Evolutionary conservation across 1,140 invertebrate species (phyloP).

Genomic region (Drosophila melanogaster): DNA sequence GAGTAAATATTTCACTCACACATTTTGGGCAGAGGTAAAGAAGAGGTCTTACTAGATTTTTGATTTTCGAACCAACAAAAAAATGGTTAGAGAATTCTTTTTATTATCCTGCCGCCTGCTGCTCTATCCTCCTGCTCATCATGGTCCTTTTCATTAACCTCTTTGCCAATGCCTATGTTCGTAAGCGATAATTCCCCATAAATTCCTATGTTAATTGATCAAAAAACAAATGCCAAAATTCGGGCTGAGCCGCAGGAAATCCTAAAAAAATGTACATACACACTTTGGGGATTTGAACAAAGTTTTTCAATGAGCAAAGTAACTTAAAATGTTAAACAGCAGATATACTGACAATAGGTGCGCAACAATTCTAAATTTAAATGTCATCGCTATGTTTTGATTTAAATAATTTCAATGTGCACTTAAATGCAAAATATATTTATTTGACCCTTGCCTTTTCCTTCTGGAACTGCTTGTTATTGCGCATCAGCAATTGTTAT

Average conservation of each 20-base stretch:
- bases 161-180: neutral
- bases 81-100: neutral
- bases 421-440: constrained; percentile 11
- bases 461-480: neutral
- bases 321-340: neutral
- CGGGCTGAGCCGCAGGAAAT: neutral
- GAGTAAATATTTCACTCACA: constrained; percentile 11
- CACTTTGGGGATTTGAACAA: neutral
- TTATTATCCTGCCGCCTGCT: no score
- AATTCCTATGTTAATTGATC: constrained; percentile 18
- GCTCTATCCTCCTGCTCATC: no score
- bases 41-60: neutral
- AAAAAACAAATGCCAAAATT: constrained; percentile 13
- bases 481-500: constrained; percentile 3
- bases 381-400: neutral
- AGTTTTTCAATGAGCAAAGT: constrained; percentile 4
- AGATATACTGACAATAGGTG: constrained; percentile 11
- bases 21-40: neutral
- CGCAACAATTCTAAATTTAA: constrained; percentile 12
- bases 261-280: neutral
- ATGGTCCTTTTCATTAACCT: neutral
- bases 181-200: constrained; percentile 5
- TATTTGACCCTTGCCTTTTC: constrained; percentile 1
- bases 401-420: neutral
- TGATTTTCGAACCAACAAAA: constrained; percentile 3